Conservation (phyloP, 2,113 vertebrate genomes). For the Percina caprodes region DNA sequence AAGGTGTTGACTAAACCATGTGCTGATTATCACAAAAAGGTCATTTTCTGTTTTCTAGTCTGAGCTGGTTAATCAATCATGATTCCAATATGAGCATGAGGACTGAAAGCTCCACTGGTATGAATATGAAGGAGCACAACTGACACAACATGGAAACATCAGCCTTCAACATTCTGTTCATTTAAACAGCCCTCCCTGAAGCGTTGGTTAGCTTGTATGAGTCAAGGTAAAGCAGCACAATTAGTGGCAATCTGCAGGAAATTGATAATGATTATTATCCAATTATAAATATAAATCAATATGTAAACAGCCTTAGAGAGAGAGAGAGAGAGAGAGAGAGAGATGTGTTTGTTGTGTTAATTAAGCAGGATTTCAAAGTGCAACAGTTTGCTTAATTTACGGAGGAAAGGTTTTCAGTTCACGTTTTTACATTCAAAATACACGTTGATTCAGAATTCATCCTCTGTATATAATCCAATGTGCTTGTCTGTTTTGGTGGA, state of each 20-base stretch:
- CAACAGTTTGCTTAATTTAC: neutral
- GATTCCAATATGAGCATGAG: conserved; percentile 31
- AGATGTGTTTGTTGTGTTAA: neutral
- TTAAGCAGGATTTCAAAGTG: neutral
- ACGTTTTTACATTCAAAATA: conserved; percentile 1
- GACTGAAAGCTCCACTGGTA: neutral
- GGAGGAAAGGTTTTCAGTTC: neutral
- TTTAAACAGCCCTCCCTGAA: neutral
- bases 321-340: too few relatives aligned
- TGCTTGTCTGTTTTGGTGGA: neutral
- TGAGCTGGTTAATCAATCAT: conserved; percentile 20
- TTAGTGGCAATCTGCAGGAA: neutral
- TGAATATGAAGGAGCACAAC: neutral
- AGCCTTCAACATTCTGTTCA: neutral
- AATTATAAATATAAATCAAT: neutral
- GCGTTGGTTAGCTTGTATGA: neutral
- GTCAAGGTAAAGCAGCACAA: neutral
- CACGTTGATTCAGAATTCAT: neutral
- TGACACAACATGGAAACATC: conserved; percentile 10
- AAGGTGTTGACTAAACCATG: conserved; percentile 3
- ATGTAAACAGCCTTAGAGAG: neutral
- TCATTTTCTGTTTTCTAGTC: neutral
- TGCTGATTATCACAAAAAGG: conserved; percentile 36
- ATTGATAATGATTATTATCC: neutral
- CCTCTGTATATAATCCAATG: neutral